Percentiles rank a stretch among this genome's conserved stretches.
phyloP scores from a whole-genome alignment of 2,797 vertebrate species.

The Brachymystax lenok region DNA sequence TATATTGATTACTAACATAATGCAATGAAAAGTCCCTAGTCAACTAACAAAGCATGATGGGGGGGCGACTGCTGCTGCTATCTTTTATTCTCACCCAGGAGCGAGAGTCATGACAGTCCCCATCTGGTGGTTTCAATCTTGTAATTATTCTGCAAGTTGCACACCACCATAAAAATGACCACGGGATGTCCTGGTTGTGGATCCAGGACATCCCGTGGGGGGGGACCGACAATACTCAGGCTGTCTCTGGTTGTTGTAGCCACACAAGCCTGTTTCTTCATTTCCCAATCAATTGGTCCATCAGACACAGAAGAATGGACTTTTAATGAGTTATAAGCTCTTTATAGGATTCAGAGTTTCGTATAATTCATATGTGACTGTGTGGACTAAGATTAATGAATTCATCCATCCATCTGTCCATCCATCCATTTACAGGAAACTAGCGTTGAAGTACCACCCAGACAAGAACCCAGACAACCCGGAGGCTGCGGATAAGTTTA shows the following conservation, averaged over 20 bases:
- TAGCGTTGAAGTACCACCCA: constrained; percentile 90
- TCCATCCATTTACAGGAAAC: constrained; percentile 72
- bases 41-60: no score
- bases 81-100: no score
- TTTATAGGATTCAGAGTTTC: neutral
- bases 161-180: constrained; percentile 48
- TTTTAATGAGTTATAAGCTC: neutral
- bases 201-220: constrained; percentile 87
- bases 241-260: neutral
- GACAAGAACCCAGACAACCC: constrained; percentile 94
- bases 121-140: constrained; percentile 74
- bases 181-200: constrained; percentile 51
- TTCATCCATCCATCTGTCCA: neutral
- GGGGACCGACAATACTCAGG: constrained; percentile 82
- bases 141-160: constrained; percentile 72
- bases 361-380: neutral
- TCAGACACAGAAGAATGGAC: neutral
- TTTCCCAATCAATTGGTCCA: neutral
- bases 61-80: no score
- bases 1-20: no score
- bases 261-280: neutral
- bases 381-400: neutral
- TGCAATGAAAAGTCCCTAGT: no score
- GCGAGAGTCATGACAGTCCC: neutral
- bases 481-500: constrained; percentile 88